Base-by-base conservation (phyloP, 2,113 vertebrate genomes). In the Notarius lentiginosus region DNA sequence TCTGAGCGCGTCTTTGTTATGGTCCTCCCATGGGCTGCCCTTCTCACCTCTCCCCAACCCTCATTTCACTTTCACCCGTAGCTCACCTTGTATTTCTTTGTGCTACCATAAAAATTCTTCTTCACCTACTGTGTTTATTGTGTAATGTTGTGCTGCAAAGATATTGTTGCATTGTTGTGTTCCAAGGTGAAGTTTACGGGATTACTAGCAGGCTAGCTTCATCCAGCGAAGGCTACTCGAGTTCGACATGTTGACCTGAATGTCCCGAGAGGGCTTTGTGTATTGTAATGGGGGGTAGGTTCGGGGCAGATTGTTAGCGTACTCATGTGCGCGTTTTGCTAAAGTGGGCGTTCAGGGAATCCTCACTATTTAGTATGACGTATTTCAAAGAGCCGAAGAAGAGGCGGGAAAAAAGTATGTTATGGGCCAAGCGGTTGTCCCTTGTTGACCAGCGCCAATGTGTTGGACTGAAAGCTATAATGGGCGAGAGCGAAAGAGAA, bases 1-100 rank as follows among this genome's bases (percentile, higher is more conserved):
- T 85, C 89, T 91, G 88, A 89, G 75, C 76, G 82, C 63, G 89
- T 92, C 91, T 90, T 91, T 91, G 89, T 91, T 82, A 70, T n/a
- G 30, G 49, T 79, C 86, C 86, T 86, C 83, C 85, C 85, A 85
- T 91, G 85, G 79, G 51, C 56, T 84, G 83, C 83, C 88, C 86
- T 88, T 84, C 86, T 85, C 88, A 90, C 84, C 88, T 86, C 82
- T 65, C 17, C 72, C 63, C 75, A 81, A n/a, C 89, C 79, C 58
- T n/a, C 18, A 47, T 53, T 70, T 70, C 82, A 81, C 56, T 79
- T 22, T 82, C 77, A 27, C 79, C 55, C 66, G 12, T 47, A 30
- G 63, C 70, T 75, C 83, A 84, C 83, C 83, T 84, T 75, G 53
- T 20, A 81, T 81, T 72, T 58, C n/a, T 65, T 66, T 27, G 11